Base-by-base conservation (phyloP, 2,113 vertebrate species). In the Saccopteryx bilineata region DNA sequence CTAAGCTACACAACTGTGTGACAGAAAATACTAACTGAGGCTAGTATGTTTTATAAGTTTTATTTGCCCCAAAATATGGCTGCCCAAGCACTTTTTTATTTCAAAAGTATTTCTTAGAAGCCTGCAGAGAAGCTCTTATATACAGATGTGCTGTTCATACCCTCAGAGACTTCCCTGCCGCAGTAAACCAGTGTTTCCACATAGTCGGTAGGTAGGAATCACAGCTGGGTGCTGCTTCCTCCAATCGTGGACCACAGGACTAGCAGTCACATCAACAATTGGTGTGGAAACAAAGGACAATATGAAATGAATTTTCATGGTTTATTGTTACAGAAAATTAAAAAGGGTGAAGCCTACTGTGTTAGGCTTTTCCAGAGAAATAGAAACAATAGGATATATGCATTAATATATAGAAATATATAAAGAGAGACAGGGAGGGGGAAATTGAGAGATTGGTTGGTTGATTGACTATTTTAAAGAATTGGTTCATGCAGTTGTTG, bases 281-380 rank as follows among this genome's bases (percentile, higher is more conserved):
- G n/a, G 48, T 79, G 8, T 72, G 69, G 46, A 85, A 61, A 17
- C 65, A 39, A 71, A 86, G 14, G 11, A 61, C 50, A n/a, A 4
- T 23, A 5, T 69, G 74, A 83, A 66, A 39, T 65, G 78, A 19
- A 56, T 72, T 13, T 78, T 61, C 10, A 65, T 78, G 39, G 33
- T 60, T 87, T 87, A 18, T 13, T 75, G 50, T 87, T 87, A 83
- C 72, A 91, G 66, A 88, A 83, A 54, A 87, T 86, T 50, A 87
- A 89, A 52, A 61, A 88, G 17, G n/a, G 2, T 52, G 31, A 89
- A 91, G 69, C 33, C 11, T 19, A 26, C 7, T 31, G 0, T 69
- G 3, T 69, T 75, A 63, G n/a, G 14, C 63, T 87, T 97, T 63
- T 87, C 23, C 50, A 91, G 69, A 93, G 75, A 93, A 89, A 75